Conservation (phyloP, 2,888 invertebrate genomes). For the Troides helena region DNA sequence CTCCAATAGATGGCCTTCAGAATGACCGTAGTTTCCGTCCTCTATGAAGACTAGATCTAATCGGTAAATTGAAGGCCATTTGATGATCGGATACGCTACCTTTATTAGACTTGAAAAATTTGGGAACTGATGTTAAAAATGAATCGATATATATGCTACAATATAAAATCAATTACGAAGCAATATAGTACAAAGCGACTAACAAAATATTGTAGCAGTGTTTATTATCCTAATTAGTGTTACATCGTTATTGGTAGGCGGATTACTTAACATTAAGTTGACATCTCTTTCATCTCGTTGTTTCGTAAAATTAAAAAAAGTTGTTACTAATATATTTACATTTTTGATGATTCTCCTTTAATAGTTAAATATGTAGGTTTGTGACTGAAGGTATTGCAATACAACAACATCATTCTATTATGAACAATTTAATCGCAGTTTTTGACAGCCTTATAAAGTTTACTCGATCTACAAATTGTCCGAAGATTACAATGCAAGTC, state of each 20-base stretch:
- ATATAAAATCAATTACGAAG: too few relatives aligned
- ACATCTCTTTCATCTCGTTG: too few relatives aligned
- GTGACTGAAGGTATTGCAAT: background rate
- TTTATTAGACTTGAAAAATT: background rate
- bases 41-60: constrained; percentile 33
- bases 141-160: too few relatives aligned
- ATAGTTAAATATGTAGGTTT: too few relatives aligned
- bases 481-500: constrained; percentile 23
- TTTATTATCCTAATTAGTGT: too few relatives aligned
- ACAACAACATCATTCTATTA: background rate
- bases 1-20: constrained; percentile 22
- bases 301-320: too few relatives aligned
- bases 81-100: constrained; percentile 30
- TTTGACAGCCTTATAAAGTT: background rate
- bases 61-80: constrained; percentile 37
- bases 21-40: constrained; percentile 27
- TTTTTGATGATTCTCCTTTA: too few relatives aligned
- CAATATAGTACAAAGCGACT: too few relatives aligned
- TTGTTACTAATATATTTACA: too few relatives aligned
- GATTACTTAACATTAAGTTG: too few relatives aligned
- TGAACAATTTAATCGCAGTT: background rate
- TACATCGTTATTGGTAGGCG: too few relatives aligned
- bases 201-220: too few relatives aligned
- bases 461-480: constrained; percentile 18
- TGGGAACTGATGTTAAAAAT: background rate